Percentiles rank a stretch among this genome's conserved stretches.
Conservation (phyloP, 2,113 vertebrate genomes). For the Vulpes lagopus region DNA sequence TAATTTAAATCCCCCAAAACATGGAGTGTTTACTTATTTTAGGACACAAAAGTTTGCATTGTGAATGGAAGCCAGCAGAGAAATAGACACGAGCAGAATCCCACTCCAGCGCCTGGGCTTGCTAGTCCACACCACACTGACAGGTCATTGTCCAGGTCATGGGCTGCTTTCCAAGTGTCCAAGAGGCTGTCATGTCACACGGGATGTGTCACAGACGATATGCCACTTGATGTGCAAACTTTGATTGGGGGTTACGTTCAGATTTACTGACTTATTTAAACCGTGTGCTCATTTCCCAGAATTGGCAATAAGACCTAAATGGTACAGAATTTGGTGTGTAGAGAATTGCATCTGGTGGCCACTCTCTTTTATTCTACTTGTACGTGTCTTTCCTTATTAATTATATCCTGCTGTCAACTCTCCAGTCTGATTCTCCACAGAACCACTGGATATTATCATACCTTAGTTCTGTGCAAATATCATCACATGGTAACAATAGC, state of each 20-base stretch:
- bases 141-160: not conserved
- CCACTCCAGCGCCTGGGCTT: not conserved
- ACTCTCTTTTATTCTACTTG: not conserved
- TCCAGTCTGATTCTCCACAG: not conserved
- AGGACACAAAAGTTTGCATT: conserved; percentile 48
- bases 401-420: not conserved
- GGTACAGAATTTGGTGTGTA: not conserved
- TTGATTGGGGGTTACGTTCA: not conserved
- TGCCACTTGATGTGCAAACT: not conserved
- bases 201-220: not conserved
- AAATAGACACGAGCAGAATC: not conserved
- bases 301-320: conserved; percentile 36
- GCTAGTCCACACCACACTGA: not conserved
- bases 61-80: conserved; percentile 53
- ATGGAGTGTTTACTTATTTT: conserved; percentile 63
- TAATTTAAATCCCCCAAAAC: conserved; percentile 68
- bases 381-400: not conserved
- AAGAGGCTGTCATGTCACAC: conserved; percentile 3
- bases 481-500: not conserved
- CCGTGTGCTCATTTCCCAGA: conserved; percentile 37
- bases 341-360: conserved; percentile 30
- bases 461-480: not conserved
- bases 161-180: not conserved
- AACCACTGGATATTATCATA: not conserved
- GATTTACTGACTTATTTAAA: conserved; percentile 49